Evolutionary conservation across 2,113 vertebrate genomes (phyloP).

Genomic region (Callionymus lyra): DNA sequence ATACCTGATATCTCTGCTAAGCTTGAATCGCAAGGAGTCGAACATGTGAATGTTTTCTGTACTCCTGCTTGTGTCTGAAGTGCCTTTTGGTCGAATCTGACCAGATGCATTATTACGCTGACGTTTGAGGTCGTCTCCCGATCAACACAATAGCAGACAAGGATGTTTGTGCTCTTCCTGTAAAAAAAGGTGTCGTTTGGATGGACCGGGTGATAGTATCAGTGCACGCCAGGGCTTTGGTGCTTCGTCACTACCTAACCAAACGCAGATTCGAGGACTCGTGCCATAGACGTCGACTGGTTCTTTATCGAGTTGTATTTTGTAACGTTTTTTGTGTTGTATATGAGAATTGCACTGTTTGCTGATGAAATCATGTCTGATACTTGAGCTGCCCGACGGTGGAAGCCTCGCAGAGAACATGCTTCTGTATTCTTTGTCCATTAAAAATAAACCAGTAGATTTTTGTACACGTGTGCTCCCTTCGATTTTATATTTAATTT

Average conservation of each 20-base stretch:
- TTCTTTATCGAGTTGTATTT: conserved; percentile 19
- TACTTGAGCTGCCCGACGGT: conserved; percentile 6
- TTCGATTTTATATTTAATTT: not conserved
- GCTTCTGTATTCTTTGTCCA: conserved; percentile 17
- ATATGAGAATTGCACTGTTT: conserved; percentile 28
- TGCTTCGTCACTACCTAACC: conserved; percentile 23
- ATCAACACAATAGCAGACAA: conserved; percentile 10
- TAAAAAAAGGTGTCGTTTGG: conserved; percentile 14
- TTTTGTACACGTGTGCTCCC: conserved; percentile 3
- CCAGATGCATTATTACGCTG: too few species aligned
- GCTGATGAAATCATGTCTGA: conserved; percentile 11
- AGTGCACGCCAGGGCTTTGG: not conserved
- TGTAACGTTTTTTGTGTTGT: conserved; percentile 2
- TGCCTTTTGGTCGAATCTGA: conserved; percentile 47
- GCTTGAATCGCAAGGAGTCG: conserved; percentile 39
- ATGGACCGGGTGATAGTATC: conserved; percentile 6
- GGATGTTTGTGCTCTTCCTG: conserved; percentile 11
- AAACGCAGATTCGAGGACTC: conserved; percentile 17
- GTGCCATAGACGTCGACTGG: conserved; percentile 38
- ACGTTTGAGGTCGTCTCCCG: not conserved
- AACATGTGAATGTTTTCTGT: conserved; percentile 17
- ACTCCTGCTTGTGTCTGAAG: conserved; percentile 37
- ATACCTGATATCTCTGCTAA: conserved; percentile 18
- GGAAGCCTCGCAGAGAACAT: conserved; percentile 11
- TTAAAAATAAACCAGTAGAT: conserved; percentile 31